Evolutionary conservation across 2,113 vertebrate genomes (phyloP), one percentile per base, ranked within the genome.

Genomic region (Nothoprocta perdicaria): DNA sequence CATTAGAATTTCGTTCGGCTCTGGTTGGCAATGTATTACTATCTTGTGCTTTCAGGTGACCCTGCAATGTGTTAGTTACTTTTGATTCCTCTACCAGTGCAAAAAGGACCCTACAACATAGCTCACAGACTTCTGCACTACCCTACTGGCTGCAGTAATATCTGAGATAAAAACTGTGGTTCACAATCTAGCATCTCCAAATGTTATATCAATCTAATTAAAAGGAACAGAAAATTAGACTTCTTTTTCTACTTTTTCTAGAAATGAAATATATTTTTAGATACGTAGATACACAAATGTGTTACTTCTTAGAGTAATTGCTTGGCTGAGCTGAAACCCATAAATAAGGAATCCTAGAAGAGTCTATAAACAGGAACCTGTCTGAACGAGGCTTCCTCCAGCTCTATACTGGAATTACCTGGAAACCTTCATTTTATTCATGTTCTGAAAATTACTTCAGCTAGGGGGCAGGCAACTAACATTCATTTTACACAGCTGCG

Each of bases 401-500:
- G 17, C 27, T 33, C 22, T 16, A 1, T 9, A 5, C 1, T 31
- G 15, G 40, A 89, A 66, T 62, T 9, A 19, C 19, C n/a, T 27
- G 77, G 48, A 84, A 88, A 88, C 2, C 3, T 82, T 43, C 15
- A 22, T 7, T 23, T 62, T n/a, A n/a, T 4, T 41, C 57, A 16
- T 61, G 68, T 84, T 93, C 57, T 68, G 48, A 89, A 68, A 72
- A 78, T 40, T 12, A 23, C 68, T 93, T 89, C 93, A 48, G 90
- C 92, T 80, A 93, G 93, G 88, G 83, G 93, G 94, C 85, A 73
- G 48, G 45, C 89, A 72, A 27, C 80, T 65, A 71, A 85, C 76
- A 26, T 21, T 24, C 75, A 68, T 88, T 35, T 55, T 55, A 80
- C 40, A 21, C 13, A 40, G 46, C 66, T 68, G 83, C 77, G 75